Evolutionary conservation across 1,140 invertebrate species (phyloP).

Genomic region (Cotesia typhae): DNA sequence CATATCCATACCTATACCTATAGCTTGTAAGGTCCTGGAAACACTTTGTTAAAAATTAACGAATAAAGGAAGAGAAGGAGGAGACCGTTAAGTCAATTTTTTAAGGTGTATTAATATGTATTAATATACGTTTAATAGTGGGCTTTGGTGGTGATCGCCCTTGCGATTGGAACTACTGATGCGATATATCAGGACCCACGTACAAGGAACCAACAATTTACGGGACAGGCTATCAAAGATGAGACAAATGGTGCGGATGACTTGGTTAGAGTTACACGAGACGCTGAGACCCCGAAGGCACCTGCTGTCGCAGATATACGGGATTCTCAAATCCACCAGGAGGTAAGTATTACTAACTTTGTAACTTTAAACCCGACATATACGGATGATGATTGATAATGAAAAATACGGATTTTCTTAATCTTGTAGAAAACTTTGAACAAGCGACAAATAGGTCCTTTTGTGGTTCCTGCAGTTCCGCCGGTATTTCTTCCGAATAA

Average conservation of each 20-base stretch:
- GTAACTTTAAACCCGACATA: not conserved
- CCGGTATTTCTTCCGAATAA: not conserved
- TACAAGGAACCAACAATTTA: conserved; percentile 43
- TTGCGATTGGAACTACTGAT: conserved; percentile 47
- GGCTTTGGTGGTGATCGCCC: conserved; percentile 47
- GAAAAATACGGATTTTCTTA: not conserved
- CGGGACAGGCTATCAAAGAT: conserved; percentile 3
- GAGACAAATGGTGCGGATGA: not conserved
- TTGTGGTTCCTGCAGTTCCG: not conserved
- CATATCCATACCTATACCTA: no score
- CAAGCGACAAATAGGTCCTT: conserved; percentile 16
- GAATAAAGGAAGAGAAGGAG: no score
- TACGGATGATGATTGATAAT: not conserved
- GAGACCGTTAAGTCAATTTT: no score
- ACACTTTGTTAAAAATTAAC: no score
- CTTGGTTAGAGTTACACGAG: conserved; percentile 27
- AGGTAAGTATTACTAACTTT: conserved; percentile 2
- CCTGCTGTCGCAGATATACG: not conserved
- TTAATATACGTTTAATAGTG: conserved; percentile 28
- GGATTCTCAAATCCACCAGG: not conserved
- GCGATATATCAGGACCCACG: conserved; percentile 44
- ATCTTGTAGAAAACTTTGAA: conserved; percentile 18
- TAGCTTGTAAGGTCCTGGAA: no score
- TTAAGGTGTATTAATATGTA: conserved; percentile 41
- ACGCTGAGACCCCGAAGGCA: conserved; percentile 16